Percentiles rank a stretch among this genome's conserved stretches.
Conservation (phyloP, 2,113 vertebrate genomes). For the Antidorcas marsupialis region DNA sequence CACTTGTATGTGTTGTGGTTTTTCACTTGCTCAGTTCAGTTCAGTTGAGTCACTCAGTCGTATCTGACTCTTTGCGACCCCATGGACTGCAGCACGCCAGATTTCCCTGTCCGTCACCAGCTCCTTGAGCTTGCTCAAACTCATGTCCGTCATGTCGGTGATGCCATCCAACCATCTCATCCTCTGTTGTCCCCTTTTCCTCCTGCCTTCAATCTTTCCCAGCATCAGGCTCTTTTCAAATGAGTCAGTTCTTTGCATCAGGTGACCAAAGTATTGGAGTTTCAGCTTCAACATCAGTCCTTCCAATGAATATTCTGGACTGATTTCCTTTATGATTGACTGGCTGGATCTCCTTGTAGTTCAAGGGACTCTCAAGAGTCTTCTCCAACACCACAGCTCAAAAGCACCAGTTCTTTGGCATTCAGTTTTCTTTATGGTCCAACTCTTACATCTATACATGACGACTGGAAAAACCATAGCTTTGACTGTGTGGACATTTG, state of each 20-base stretch:
- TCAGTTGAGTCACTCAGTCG: background rate
- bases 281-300: background rate
- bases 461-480: background rate
- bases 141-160: accelerated
- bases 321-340: background rate
- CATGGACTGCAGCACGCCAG: background rate
- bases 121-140: background rate
- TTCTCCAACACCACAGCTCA: background rate
- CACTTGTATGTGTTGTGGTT: background rate
- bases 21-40: background rate
- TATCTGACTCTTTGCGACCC: background rate
- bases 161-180: background rate
- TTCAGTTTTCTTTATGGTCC: background rate
- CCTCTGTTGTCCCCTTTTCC: background rate
- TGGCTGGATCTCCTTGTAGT: background rate
- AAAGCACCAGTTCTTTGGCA: background rate
- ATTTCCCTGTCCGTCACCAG: background rate
- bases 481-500: background rate
- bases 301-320: background rate
- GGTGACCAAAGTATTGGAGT: background rate
- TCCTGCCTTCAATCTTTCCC: background rate
- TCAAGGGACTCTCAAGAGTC: background rate
- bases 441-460: background rate
- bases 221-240: background rate
- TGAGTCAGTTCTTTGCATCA: background rate